Base-by-base conservation (phyloP, 35 echinoderm and acorn worm genomes). In the Eucidaris tribuloides region DNA sequence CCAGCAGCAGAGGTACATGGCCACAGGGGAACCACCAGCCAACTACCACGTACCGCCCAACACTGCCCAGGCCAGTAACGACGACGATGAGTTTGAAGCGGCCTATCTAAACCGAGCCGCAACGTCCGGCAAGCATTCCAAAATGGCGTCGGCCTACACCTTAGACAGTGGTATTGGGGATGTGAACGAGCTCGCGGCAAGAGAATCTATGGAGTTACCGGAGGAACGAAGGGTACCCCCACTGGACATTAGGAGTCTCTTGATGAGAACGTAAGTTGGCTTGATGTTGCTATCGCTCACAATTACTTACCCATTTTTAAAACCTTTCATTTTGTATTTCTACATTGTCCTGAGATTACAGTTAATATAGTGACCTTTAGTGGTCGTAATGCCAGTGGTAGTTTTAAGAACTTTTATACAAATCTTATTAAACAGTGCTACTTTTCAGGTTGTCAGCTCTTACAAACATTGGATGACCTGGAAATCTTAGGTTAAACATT, bases 41-140 rank as follows among this genome's bases (percentile, higher is more conserved):
- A 65, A 40, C 40, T 94, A 94, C 76, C 86, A 94, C 35, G 86
- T 94, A 3, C 91, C 91, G n/a, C 91, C 91, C 29, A 94, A 94
- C 62, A 89, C 91, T 24, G 87, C 86, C 32, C 81, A 89, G 44
- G 71, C 72, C 28, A 89, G 86, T 50, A 42, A 42, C 42, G 36
- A 42, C 11, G 80, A 42, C 27, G 54, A 60, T 13, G 50, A 42
- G 58, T 60, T 58, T 39, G 56, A 42, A 15, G 15, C 52, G 13
- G 36, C 52, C 34, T 42, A 82, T n/a, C 58, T 61, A 34, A 82
- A 60, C 20, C 32, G 50, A 20, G 54, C 50, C 13, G 28, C 19
- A 56, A 39, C 15, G 34, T 1, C 19, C 15, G 7, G 25, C 50
- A 42, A 82, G 50, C 6, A 18, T 18, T 25, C 20, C 25, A 82